A percentile compares a stretch with the other conserved stretches of the same genome.
phyloP scores from a whole-genome alignment of 2,888 invertebrate genomes.

The Penaeus monodon region DNA sequence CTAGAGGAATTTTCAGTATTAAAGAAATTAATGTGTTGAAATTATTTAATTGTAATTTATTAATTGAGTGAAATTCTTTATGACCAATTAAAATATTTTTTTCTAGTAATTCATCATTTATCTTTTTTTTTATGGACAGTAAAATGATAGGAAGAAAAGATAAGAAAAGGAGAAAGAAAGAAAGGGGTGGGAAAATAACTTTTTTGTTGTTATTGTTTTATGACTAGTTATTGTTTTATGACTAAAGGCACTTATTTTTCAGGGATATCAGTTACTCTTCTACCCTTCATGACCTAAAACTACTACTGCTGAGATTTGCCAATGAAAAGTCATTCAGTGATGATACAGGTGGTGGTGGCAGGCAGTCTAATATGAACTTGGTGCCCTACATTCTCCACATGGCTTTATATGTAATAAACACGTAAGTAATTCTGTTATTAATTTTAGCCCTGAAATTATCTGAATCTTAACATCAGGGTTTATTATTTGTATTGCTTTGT shows the following conservation, averaged over 20 bases:
- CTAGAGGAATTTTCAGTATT: background rate
- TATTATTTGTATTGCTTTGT: no score
- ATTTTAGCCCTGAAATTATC: conserved; percentile 36
- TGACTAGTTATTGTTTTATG: background rate
- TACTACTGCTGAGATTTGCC: conserved; percentile 88
- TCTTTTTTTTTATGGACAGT: background rate
- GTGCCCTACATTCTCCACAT: conserved; percentile 94
- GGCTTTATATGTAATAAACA: conserved; percentile 91
- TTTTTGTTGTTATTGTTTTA: background rate
- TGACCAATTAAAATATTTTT: background rate
- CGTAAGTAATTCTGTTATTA: conserved; percentile 80
- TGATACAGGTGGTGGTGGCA: conserved; percentile 96
- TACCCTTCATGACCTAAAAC: conserved; percentile 92
- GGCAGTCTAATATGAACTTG: conserved; percentile 96
- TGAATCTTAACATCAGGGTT: background rate
- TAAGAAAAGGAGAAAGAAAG: no score
- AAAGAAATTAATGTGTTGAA: no score
- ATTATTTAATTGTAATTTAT: no score
- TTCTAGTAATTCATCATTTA: background rate
- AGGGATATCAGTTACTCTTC: conserved; percentile 84
- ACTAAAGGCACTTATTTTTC: conserved; percentile 52
- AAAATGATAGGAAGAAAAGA: no score
- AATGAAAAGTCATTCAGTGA: conserved; percentile 96
- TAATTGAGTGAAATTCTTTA: no score
- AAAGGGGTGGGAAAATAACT: no score